Evolutionary conservation across 2,797 vertebrate genomes (phyloP).

Genomic region (Ctenopoma multispine): DNA sequence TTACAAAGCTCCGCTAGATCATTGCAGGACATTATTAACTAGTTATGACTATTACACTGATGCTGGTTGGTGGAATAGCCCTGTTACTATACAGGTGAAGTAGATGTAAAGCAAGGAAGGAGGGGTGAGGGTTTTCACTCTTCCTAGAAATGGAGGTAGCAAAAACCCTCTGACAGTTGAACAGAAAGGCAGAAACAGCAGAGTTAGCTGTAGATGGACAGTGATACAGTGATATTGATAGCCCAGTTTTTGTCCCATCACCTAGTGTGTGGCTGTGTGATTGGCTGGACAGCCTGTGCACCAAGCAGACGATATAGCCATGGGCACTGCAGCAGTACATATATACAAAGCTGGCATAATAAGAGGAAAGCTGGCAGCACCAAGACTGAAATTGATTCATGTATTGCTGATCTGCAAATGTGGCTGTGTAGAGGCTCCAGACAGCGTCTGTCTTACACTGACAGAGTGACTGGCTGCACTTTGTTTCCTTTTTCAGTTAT

Average conservation of each 20-base stretch:
- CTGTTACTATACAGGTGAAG: no score
- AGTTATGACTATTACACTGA: no score
- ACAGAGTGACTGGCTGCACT: constrained; percentile 47
- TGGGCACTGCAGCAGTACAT: constrained; percentile 34
- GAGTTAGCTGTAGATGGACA: no score
- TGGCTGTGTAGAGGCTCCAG: constrained; percentile 28
- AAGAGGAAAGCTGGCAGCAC: constrained; percentile 44
- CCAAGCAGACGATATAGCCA: constrained; percentile 33
- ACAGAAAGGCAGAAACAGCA: no score
- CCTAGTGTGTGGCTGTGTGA: constrained; percentile 15
- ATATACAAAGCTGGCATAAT: constrained; percentile 40
- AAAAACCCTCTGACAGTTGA: no score
- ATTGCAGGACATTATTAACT: no score
- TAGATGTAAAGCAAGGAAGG: no score
- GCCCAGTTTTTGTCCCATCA: constrained; percentile 2
- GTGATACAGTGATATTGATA: no score
- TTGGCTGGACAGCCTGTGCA: constrained; percentile 12
- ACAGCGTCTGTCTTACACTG: constrained; percentile 6
- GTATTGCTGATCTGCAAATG: constrained; percentile 37
- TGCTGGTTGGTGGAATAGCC: no score
- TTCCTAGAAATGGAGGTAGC: no score
- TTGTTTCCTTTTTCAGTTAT: constrained; percentile 36
- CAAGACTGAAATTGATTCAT: constrained; percentile 46
- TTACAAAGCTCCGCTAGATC: no score
- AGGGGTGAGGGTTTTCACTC: no score